Conservation (phyloP, 2,888 invertebrate genomes). For the Octonoba sinensis region DNA sequence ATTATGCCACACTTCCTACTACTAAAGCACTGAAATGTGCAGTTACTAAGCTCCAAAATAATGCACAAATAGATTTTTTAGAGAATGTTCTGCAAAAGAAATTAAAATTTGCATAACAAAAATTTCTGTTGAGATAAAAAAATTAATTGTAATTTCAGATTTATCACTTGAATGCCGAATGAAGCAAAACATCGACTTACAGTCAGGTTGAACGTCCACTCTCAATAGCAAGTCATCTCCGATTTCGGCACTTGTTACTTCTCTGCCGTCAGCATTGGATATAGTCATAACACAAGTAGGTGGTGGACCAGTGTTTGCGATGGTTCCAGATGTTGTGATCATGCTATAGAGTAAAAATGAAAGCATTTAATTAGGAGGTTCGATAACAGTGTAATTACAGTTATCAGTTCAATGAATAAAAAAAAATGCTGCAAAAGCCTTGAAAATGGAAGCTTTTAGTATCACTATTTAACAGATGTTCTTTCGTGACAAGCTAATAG, state of each 20-base stretch:
- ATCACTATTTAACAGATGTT: too few relatives aligned
- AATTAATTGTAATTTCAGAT: too few relatives aligned
- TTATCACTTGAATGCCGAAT: too few relatives aligned
- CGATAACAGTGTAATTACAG: neutral
- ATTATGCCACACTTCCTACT: too few relatives aligned
- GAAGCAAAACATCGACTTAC: conserved; percentile 69
- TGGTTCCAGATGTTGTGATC: conserved; percentile 94
- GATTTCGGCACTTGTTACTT: conserved; percentile 91
- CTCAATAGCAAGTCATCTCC: conserved; percentile 89
- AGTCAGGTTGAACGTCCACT: conserved; percentile 84
- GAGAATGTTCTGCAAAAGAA: too few relatives aligned
- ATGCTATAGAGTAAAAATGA: conserved; percentile 76
- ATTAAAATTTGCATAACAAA: too few relatives aligned
- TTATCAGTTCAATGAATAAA: neutral
- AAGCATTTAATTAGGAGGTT: neutral
- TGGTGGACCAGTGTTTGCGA: conserved; percentile 94
- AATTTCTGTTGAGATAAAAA: too few relatives aligned
- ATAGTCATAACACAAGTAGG: conserved; percentile 93
- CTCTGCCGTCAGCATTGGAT: conserved; percentile 86
- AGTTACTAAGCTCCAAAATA: too few relatives aligned
- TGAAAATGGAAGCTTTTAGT: too few relatives aligned
- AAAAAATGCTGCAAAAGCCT: neutral
- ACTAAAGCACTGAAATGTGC: too few relatives aligned
- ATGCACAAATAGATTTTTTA: too few relatives aligned
- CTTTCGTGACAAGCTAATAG: too few relatives aligned